Percentiles rank a stretch among this genome's conserved stretches.
Conservation (phyloP, 2,797 vertebrate species). For the Sebastes minor region DNA sequence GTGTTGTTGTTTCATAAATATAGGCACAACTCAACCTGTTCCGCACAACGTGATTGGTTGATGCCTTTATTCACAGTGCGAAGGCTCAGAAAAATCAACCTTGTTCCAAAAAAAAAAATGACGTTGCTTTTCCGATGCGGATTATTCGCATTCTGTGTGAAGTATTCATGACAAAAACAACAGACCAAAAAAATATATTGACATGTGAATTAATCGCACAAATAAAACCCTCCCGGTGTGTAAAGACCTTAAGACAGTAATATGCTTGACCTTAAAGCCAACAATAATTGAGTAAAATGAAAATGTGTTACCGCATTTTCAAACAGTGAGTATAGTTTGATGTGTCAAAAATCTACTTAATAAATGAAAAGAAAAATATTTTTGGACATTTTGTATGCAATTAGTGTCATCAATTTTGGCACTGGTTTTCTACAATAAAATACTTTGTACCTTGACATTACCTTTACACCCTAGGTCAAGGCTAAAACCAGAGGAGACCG, state of each 20-base stretch:
- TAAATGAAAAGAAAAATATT: background rate
- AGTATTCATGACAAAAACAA: too few species aligned
- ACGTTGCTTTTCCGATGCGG: too few species aligned
- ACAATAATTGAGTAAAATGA: background rate
- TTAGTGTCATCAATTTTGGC: background rate
- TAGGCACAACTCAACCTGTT: too few species aligned
- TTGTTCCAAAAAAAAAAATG: too few species aligned
- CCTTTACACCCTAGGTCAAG: background rate
- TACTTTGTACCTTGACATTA: background rate
- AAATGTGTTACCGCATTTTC: background rate
- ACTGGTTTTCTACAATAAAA: background rate
- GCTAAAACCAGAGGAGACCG: too few species aligned
- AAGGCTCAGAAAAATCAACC: too few species aligned
- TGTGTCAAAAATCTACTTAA: background rate
- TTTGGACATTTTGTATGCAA: background rate
- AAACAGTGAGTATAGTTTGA: background rate
- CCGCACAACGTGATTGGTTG: too few species aligned
- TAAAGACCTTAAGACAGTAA: background rate
- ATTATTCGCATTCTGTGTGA: too few species aligned
- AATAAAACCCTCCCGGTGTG: background rate
- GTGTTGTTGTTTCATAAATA: too few species aligned
- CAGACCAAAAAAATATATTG: background rate
- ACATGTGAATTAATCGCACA: background rate
- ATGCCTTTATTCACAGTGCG: too few species aligned
- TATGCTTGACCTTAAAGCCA: background rate